Evolutionary conservation across 2,888 invertebrate genomes (phyloP), one percentile per base, ranked within the genome.

Genomic region (Lycocerus yunnanus): DNA sequence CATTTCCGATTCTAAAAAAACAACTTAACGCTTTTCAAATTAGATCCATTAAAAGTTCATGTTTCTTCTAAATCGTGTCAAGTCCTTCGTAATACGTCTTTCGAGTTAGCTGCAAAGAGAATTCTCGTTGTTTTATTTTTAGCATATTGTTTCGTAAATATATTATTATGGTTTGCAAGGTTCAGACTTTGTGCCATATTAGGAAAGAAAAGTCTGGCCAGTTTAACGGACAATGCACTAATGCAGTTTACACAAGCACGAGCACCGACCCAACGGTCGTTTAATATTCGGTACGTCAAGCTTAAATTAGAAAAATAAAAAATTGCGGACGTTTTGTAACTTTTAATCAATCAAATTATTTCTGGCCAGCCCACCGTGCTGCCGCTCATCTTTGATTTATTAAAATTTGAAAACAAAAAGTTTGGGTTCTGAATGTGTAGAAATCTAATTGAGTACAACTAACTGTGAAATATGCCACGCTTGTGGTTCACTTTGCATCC

Each of bases 161-260:
- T 68, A 68, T 43, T 43, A 43, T 43, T n/a, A 43, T 63, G 16
- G 61, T 20, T 63, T 13, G 61, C 20, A 63, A 63, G 18, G 68
- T 15, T 68, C 68, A 68, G 68, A 58, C 20, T 68, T 58, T 68
- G 68, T 68, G 58, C 68, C 68, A 59, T 68, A 68, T 68, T 68
- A 68, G 68, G 68, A 58, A 68, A 68, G 68, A 68, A 68, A 68
- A 58, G 68, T 58, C 18, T 59, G 68, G 16, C 68, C 68, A 68
- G 68, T 68, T 58, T 58, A 58, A 68, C 68, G 68, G 68, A 16
- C 68, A 59, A 58, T 68, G 68, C 68, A 68, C 68, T 68, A 68
- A 58, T 68, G 59, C 68, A 68, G 58, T 43, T 67, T 67, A 14
- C 58, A 58, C 15, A 58, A 58, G 58, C 16, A 18, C 15, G n/a